Percentiles rank a stretch among this genome's conserved stretches.
Conservation (phyloP, 2,113 vertebrate genomes). For the Brachyhypopomus gauderio region DNA sequence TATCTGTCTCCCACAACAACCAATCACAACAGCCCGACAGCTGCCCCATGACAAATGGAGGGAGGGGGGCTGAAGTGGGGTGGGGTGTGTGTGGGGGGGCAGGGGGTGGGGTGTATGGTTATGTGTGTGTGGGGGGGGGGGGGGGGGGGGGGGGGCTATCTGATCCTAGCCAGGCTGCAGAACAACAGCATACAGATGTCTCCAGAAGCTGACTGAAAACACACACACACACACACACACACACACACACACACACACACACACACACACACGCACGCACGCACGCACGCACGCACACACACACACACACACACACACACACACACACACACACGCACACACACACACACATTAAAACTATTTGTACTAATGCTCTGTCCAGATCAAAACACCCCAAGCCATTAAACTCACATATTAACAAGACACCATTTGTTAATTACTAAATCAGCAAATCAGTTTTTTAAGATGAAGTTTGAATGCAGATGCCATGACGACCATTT, state of each 20-base stretch:
- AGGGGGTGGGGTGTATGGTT: slow-evolving; percentile 23
- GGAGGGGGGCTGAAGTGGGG: slow-evolving; percentile 57
- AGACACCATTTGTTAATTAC: slow-evolving; percentile 26
- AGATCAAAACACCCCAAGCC: neutral
- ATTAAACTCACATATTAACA: slow-evolving; percentile 29
- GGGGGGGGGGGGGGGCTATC: slow-evolving; percentile 66
- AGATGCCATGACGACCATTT: neutral
- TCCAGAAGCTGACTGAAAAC: slow-evolving; percentile 57
- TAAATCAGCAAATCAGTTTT: slow-evolving; percentile 12
- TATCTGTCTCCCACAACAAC: slow-evolving; percentile 78
- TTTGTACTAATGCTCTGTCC: slow-evolving; percentile 13
- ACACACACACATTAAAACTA: neutral
- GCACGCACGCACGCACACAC: slow-evolving; percentile 1
- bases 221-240: slow-evolving; percentile 29
- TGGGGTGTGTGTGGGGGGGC: slow-evolving; percentile 35
- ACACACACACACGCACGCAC: neutral
- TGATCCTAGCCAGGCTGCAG: slow-evolving; percentile 71
- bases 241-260: slow-evolving; percentile 19
- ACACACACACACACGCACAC: slow-evolving; percentile 38
- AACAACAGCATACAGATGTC: slow-evolving; percentile 64
- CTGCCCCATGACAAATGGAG: slow-evolving; percentile 79
- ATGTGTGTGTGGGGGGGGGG: slow-evolving; percentile 2
- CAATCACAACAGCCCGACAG: slow-evolving; percentile 78
- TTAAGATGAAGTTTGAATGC: neutral
- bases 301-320: slow-evolving; percentile 43